These are phyloP conservation scores for Peromyscus eremicus DNA, from an alignment of 2,797 vertebrate species.

Conservation along the genomic window DNA sequence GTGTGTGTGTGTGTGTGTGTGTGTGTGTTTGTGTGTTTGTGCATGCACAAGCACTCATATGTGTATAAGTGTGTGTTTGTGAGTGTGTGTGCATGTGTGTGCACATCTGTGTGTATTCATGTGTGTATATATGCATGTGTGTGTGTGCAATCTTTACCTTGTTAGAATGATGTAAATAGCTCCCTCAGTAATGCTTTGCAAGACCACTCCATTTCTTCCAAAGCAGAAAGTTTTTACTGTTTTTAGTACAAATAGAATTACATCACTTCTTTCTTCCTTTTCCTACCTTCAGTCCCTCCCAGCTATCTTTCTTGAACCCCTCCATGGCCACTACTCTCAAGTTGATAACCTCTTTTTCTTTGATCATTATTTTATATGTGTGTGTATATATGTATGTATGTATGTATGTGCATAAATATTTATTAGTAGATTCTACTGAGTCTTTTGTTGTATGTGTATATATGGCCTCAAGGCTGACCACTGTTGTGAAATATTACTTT, in stretches of 20 bases:
- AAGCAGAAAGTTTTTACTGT: neutral
- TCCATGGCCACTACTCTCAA: no score
- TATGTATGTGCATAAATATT: neutral
- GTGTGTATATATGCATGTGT: neutral
- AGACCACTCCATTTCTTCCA: constrained; percentile 17
- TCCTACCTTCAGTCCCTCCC: no score
- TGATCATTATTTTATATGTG: neutral
- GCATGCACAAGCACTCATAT: neutral
- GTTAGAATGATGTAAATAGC: neutral
- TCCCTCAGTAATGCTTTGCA: neutral
- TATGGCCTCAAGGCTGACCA: neutral
- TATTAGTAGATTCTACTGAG: neutral
- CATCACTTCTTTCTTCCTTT: neutral
- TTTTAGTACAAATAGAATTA: neutral
- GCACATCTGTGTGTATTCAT: rapidly evolving
- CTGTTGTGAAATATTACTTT: no score
- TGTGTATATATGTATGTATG: no score
- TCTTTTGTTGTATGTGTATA: neutral
- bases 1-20: neutral
- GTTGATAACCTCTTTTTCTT: neutral
- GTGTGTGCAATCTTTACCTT: neutral
- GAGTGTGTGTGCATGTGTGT: neutral
- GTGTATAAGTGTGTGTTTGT: neutral
- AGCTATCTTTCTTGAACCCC: neutral
- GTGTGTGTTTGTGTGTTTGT: neutral